These are phyloP conservation scores for Lucilia cuprina DNA, from an alignment of 1,140 invertebrate genomes.

Conservation along the genomic window DNA sequence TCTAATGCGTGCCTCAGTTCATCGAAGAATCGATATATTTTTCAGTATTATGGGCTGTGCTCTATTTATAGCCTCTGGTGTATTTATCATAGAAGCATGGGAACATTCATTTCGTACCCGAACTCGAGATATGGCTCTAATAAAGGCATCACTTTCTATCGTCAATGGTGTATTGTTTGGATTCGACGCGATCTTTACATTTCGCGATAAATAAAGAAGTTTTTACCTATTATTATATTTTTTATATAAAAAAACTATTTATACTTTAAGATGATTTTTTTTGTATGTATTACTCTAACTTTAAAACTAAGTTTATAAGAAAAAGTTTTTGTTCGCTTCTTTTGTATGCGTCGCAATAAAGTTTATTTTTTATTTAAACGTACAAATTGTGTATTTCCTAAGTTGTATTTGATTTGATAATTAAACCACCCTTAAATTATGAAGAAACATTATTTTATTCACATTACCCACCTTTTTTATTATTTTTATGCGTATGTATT, in stretches of 20 bases:
- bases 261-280: neutral
- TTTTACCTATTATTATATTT: neutral
- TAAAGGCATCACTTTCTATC: conserved; percentile 76
- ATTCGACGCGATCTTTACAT: conserved; percentile 77
- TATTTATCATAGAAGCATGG: conserved; percentile 70
- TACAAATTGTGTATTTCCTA: neutral
- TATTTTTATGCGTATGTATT: neutral
- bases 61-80: conserved; percentile 74
- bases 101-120: conserved; percentile 58
- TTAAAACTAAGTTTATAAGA: neutral
- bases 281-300: neutral
- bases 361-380: neutral
- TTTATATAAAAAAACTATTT: neutral
- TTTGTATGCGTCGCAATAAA: neutral
- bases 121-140: conserved; percentile 68
- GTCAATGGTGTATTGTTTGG: conserved; percentile 76
- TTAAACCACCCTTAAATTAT: neutral
- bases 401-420: neutral
- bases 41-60: conserved; percentile 75
- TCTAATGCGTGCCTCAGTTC: conserved; percentile 70
- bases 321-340: neutral
- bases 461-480: neutral
- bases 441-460: neutral
- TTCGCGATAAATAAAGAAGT: conserved; percentile 65
- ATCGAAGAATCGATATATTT: conserved; percentile 75